Conservation (phyloP, 1,140 invertebrate species). For the Trachymyrmex septentrionalis region DNA sequence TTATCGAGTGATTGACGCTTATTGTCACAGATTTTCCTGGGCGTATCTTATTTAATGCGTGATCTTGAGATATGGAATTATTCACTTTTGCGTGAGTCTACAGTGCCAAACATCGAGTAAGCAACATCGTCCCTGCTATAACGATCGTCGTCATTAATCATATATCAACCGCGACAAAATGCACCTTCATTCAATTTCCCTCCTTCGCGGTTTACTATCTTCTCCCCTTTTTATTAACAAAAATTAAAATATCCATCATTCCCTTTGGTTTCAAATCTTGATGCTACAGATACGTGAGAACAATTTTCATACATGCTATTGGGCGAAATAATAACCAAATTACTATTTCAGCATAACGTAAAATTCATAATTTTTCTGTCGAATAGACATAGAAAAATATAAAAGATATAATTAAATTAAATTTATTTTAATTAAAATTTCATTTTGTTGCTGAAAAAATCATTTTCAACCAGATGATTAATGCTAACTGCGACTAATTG, state of each 20-base stretch:
- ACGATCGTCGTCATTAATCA: slow-evolving; percentile 51
- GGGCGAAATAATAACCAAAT: background rate
- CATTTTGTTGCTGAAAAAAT: background rate
- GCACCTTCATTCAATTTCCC: background rate
- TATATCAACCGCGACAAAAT: slow-evolving; percentile 43
- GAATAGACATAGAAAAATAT: background rate
- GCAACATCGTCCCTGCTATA: slow-evolving; percentile 54
- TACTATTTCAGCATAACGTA: background rate
- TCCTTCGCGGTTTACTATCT: slow-evolving; percentile 3
- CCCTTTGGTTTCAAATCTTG: slow-evolving; percentile 18
- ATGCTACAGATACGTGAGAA: slow-evolving; percentile 8
- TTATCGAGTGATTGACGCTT: slow-evolving; percentile 31
- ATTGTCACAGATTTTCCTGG: slow-evolving; percentile 55
- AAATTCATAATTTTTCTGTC: background rate
- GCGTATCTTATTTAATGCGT: background rate
- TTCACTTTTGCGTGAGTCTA: slow-evolving; percentile 3
- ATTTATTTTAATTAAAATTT: background rate
- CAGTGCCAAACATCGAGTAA: slow-evolving; percentile 57
- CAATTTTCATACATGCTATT: background rate
- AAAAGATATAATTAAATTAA: background rate
- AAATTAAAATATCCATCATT: slow-evolving; percentile 37
- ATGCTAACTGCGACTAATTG: background rate
- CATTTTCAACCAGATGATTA: background rate
- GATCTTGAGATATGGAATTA: slow-evolving; percentile 21
- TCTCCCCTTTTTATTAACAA: background rate